phyloP scores from a whole-genome alignment of 2,888 invertebrate genomes.

The Orthonevra nobilis region DNA sequence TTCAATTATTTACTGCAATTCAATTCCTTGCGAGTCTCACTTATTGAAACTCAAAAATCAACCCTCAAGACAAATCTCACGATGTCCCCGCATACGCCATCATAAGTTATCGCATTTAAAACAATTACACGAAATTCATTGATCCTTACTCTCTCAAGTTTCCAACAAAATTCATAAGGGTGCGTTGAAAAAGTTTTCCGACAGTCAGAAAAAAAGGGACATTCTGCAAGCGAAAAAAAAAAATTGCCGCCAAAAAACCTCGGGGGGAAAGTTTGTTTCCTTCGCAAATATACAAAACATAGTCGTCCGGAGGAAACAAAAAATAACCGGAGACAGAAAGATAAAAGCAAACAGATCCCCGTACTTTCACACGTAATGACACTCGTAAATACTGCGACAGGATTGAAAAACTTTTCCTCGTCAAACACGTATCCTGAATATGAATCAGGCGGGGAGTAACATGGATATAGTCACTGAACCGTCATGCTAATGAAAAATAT shows the following conservation, averaged over 20 bases:
- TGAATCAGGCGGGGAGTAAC: conserved; percentile 40
- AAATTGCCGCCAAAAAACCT: conserved; percentile 22
- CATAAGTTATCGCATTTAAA: conserved; percentile 65
- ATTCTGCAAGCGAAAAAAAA: conserved; percentile 17
- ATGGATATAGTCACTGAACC: neutral
- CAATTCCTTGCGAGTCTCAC: no score
- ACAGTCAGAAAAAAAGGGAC: neutral
- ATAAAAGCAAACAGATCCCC: conserved; percentile 56
- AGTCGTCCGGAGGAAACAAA: neutral
- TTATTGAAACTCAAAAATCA: no score
- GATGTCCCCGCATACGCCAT: neutral
- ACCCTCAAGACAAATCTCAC: conserved; percentile 9
- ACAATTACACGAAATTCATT: conserved; percentile 47
- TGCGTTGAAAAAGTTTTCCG: neutral
- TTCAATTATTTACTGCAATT: no score
- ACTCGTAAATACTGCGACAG: conserved; percentile 67
- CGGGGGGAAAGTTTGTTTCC: neutral
- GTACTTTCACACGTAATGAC: conserved; percentile 66
- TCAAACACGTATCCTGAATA: conserved; percentile 68
- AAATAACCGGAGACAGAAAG: conserved; percentile 16
- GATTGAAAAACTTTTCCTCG: conserved; percentile 67
- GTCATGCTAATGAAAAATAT: conserved; percentile 41
- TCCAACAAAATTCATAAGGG: conserved; percentile 23
- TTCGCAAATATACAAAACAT: conserved; percentile 14
- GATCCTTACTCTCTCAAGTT: conserved; percentile 33